These are phyloP conservation scores for Ctenosaura bakeri DNA, from an alignment of 2,797 vertebrate genomes.

Conservation along the genomic window DNA sequence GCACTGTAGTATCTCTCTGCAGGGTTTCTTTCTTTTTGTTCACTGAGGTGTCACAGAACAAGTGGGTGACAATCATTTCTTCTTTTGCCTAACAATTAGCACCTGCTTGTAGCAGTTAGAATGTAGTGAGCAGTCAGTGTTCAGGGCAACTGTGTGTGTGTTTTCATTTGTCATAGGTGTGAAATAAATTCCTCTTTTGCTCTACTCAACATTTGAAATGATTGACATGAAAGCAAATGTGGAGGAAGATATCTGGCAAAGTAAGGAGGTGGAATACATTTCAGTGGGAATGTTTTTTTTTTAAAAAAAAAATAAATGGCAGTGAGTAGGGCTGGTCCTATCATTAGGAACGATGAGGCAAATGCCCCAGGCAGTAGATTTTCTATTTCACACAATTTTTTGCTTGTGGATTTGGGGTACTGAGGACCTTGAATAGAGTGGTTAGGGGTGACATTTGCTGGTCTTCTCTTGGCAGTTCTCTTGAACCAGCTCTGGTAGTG, in stretches of 20 bases:
- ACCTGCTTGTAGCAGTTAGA: not conserved
- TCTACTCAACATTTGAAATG: not conserved
- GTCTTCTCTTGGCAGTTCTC: too few species aligned
- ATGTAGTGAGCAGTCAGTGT: not conserved
- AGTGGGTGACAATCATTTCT: not conserved
- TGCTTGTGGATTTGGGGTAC: too few species aligned
- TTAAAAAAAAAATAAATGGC: not conserved
- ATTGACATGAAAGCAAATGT: conserved; percentile 23
- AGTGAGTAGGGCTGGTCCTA: too few species aligned
- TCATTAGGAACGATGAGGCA: too few species aligned
- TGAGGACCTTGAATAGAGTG: too few species aligned
- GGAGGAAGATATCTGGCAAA: not conserved
- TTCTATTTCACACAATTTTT: too few species aligned
- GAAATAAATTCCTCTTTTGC: not conserved
- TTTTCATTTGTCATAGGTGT: not conserved
- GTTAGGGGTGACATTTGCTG: too few species aligned
- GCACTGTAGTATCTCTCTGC: too few species aligned
- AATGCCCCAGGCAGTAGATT: too few species aligned
- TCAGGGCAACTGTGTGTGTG: not conserved
- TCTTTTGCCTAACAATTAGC: not conserved
- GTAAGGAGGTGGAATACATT: not conserved
- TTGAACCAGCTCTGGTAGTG: too few species aligned
- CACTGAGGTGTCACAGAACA: not conserved
- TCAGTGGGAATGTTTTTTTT: too few species aligned
- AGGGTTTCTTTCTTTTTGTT: not conserved